These are phyloP conservation scores for Irena cyanogastra DNA, from an alignment of 2,113 vertebrate genomes.

Conservation along the genomic window DNA sequence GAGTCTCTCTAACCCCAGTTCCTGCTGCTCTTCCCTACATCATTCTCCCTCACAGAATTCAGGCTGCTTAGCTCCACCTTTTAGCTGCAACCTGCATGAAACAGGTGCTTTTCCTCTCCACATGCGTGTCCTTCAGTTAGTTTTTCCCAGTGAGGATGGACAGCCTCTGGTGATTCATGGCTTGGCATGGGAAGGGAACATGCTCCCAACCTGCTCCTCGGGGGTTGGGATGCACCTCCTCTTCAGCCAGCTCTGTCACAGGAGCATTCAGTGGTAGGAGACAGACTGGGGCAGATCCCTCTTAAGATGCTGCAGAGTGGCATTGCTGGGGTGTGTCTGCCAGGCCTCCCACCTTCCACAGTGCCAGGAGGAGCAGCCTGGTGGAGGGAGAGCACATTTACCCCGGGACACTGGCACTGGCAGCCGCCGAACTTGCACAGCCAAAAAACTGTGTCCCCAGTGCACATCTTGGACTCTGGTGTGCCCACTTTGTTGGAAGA, in stretches of 20 bases:
- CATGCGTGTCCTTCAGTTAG: rapidly evolving
- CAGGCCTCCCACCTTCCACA: neutral
- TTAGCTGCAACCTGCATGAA: neutral
- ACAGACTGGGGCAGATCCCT: neutral
- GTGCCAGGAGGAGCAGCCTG: rapidly evolving
- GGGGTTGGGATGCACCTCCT: neutral
- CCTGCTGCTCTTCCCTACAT: neutral
- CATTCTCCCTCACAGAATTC: neutral
- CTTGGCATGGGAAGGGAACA: rapidly evolving
- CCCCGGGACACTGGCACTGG: rapidly evolving
- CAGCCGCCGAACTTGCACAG: rapidly evolving
- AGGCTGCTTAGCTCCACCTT: neutral
- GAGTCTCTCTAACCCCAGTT: neutral
- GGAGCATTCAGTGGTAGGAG: rapidly evolving
- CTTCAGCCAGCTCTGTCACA: neutral
- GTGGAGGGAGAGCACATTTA: neutral
- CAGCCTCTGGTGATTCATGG: neutral
- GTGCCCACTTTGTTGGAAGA: neutral
- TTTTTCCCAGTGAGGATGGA: neutral
- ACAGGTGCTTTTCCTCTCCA: neutral
- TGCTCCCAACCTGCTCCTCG: rapidly evolving
- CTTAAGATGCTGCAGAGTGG: neutral
- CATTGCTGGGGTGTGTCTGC: neutral
- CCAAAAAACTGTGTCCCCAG: neutral
- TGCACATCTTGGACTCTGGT: neutral